phyloP scores from a whole-genome alignment of 2,113 vertebrate species.

The Ciconia stormi region DNA sequence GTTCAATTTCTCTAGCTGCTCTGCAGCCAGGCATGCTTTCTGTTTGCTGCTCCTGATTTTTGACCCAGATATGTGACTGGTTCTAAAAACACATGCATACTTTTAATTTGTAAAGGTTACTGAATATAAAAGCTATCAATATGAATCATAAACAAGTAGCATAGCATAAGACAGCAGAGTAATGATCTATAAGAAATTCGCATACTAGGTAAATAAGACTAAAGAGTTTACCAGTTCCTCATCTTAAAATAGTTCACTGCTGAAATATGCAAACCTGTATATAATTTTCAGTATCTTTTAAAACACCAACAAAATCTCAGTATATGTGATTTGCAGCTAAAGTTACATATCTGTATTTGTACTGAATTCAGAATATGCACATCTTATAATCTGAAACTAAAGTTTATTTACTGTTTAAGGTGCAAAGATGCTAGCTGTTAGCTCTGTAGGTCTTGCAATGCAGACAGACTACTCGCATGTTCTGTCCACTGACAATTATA shows the following conservation, averaged over 20 bases:
- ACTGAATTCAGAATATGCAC: not conserved
- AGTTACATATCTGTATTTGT: not conserved
- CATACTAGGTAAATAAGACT: not conserved
- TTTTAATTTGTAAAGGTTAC: not conserved
- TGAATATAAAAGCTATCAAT: not conserved
- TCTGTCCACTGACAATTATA: not conserved
- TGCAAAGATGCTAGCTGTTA: not conserved
- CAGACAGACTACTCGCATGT: not conserved
- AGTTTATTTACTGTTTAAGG: not conserved
- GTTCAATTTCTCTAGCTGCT: not conserved
- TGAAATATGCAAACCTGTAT: not conserved
- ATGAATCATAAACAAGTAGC: not conserved
- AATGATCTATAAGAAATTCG: not conserved
- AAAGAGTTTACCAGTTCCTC: not conserved
- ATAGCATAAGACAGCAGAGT: not conserved
- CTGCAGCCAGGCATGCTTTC: not conserved
- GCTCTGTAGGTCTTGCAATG: not conserved
- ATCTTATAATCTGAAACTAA: not conserved
- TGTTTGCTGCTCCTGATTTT: not conserved
- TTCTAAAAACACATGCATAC: not conserved
- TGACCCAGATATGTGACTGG: not conserved
- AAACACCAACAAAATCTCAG: not conserved
- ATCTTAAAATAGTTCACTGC: not conserved
- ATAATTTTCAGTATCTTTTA: not conserved
- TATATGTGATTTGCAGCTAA: not conserved